Conservation (phyloP, 2,888 invertebrate genomes). For the Brachypalpus laphriformis region DNA sequence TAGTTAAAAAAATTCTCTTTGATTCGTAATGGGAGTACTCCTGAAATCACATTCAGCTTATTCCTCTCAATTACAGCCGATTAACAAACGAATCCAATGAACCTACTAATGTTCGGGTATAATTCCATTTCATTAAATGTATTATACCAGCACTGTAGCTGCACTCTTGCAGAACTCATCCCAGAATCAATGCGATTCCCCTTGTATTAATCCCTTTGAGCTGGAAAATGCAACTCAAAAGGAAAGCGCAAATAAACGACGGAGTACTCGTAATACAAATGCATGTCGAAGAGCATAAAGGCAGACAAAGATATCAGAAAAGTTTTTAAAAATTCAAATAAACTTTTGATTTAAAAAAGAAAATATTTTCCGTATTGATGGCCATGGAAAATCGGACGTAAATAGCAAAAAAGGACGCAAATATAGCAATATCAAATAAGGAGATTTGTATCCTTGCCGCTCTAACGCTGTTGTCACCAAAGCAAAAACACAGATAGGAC, state of each 20-base stretch:
- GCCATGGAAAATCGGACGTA: conserved; percentile 2
- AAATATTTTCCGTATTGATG: conserved; percentile 12
- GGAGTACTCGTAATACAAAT: background rate
- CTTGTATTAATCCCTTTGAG: background rate
- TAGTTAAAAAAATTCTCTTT: conserved; percentile 52
- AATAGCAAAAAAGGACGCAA: conserved; percentile 4
- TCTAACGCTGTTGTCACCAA: background rate
- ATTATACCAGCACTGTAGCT: conserved; percentile 8
- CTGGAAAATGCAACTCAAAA: background rate
- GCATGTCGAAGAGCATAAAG: background rate
- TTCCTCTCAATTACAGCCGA: conserved; percentile 41
- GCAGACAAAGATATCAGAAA: background rate
- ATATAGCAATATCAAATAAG: conserved; percentile 14
- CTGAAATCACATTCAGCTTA: conserved; percentile 41
- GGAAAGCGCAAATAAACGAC: background rate
- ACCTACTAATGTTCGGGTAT: conserved; percentile 10
- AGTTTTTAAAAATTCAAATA: conserved; percentile 37
- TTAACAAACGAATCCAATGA: conserved; percentile 27
- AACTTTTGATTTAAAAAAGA: conserved; percentile 24
- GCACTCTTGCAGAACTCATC: background rate
- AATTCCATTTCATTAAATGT: conserved; percentile 46
- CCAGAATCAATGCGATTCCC: conserved; percentile 9
- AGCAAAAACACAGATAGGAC: conserved; percentile 10
- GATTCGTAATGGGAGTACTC: conserved; percentile 42
- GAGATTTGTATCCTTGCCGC: background rate